Percentiles rank a stretch among this genome's conserved stretches.
Conservation (phyloP, 92 coral and sea anemone species). For the Porites lobata region DNA sequence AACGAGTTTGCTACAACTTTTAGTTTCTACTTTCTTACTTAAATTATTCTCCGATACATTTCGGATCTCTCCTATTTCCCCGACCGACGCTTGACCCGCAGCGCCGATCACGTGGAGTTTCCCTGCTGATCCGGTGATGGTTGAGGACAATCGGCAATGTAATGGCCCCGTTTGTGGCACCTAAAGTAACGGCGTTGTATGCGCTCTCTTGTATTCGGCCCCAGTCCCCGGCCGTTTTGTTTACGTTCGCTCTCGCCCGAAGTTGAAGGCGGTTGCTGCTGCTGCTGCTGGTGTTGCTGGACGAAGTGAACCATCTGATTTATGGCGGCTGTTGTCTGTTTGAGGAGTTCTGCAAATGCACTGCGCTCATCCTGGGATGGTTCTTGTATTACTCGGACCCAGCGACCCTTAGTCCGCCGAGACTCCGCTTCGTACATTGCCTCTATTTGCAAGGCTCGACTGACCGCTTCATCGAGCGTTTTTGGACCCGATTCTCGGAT, state of each 20-base stretch:
- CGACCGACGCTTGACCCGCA: not conserved
- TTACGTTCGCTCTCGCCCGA: not conserved
- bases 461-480: slow-evolving; percentile 15
- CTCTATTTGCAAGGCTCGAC: slow-evolving; percentile 27
- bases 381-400: not conserved
- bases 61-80: not conserved
- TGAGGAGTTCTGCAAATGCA: not conserved
- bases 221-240: slow-evolving; percentile 25
- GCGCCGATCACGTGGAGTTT: slow-evolving; percentile 32
- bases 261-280: too few relatives aligned
- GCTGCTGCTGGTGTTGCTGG: not conserved
- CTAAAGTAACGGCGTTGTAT: not conserved
- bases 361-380: not conserved
- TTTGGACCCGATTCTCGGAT: not conserved
- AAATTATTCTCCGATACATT: too few relatives aligned
- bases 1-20: too few relatives aligned
- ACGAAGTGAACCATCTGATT: slow-evolving; percentile 9
- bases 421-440: slow-evolving; percentile 37
- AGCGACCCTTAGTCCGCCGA: slow-evolving; percentile 3
- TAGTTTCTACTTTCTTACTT: too few relatives aligned
- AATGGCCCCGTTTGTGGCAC: slow-evolving; percentile 47
- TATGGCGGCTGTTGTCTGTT: slow-evolving; percentile 5
- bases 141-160: slow-evolving; percentile 3
- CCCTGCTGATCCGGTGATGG: slow-evolving; percentile 12
- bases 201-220: not conserved